Evolutionary conservation across 2,113 vertebrate species (phyloP).

Genomic region (Merops nubicus): DNA sequence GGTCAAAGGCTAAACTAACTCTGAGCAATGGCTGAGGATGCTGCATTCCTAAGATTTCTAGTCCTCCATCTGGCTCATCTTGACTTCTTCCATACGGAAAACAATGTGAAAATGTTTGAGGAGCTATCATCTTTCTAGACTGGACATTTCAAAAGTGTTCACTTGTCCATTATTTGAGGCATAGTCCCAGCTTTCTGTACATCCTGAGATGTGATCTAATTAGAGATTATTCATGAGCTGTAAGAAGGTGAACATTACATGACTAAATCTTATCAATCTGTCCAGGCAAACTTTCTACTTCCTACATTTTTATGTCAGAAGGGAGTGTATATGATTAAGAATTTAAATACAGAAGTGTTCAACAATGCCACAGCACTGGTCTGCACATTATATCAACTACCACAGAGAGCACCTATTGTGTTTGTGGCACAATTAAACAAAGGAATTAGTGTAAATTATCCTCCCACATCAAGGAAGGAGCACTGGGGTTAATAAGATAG

Average conservation of each 20-base stretch:
- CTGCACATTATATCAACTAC: neutral
- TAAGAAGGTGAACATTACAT: neutral
- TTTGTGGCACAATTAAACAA: constrained; percentile 46
- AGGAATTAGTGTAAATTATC: constrained; percentile 34
- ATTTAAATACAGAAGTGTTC: neutral
- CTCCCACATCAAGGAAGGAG: constrained; percentile 10
- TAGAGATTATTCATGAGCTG: neutral
- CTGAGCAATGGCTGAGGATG: neutral
- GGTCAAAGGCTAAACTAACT: neutral
- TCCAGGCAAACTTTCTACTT: neutral
- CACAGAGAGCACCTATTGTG: constrained; percentile 38
- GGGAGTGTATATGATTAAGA: neutral
- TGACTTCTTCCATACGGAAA: neutral
- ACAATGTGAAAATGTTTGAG: neutral
- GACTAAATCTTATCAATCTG: neutral
- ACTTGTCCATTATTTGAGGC: neutral
- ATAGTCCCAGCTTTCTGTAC: neutral
- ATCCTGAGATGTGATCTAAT: neutral
- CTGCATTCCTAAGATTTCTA: neutral
- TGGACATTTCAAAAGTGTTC: neutral
- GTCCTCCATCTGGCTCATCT: neutral
- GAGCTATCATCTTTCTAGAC: neutral
- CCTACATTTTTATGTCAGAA: neutral
- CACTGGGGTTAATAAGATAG: constrained; percentile 35
- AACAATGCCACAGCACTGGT: neutral